Base-by-base conservation (phyloP, 2,888 invertebrate genomes). In the Pristionchus exspectatus region DNA sequence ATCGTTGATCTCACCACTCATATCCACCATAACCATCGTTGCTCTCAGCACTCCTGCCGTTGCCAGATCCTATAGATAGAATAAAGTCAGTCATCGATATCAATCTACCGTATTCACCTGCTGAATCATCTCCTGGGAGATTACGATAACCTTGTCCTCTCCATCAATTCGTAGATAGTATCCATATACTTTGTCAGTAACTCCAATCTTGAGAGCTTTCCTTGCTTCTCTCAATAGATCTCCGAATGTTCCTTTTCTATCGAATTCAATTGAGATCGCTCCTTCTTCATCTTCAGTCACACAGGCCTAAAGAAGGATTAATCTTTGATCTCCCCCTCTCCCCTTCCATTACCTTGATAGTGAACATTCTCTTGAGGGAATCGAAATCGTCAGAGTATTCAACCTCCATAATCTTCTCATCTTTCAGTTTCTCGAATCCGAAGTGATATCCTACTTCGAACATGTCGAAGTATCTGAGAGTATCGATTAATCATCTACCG, bases 141-240 rank as follows among this genome's bases (percentile, higher is more conserved):
- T 66, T 24, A 66, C 86, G 44, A 86, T 86, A 9, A 86, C 86
- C n/a, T 86, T 86, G 44, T 86, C 86, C 38, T 86, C 86, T 38
- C 66, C 86, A 86, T 86, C 66, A 14, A 86, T 63, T 2, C 86
- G 30, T 18, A 86, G 59, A n/a, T 86, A 86, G 86, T 86, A 86
- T 27, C 86, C 86, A 27, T 86, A 86, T 56, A 91, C 92, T 81
- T 93, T 93, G 85, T 93, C 93, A 27, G 92, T 92, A 18, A 92
- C 90, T 66, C 92, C 90, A 86, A 93, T 93, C 88, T 91, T 91
- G 33, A 87, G 87, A 16, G 92, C 91, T 30, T 93, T 89, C 2
- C 93, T 91, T 54, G 92, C 87, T 85, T 93, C 93, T 5, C 93
- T 90, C 38, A 93, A 90, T 63, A 93, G 88, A 54, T 93, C 93